These are phyloP conservation scores for Ceratina australensis DNA, from an alignment of 1,140 invertebrate genomes.

Conservation along the genomic window DNA sequence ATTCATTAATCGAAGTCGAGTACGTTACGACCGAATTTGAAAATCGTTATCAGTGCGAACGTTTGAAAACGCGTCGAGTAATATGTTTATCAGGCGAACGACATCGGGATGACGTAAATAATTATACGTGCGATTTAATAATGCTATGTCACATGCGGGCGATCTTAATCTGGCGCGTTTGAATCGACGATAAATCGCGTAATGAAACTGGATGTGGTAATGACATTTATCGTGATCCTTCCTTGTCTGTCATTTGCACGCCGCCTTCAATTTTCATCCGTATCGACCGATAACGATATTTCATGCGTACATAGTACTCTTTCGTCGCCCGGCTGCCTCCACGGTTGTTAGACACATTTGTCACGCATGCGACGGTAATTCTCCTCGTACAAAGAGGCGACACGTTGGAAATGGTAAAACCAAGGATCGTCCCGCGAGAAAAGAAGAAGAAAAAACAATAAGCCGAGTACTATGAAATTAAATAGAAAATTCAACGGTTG, in stretches of 20 bases:
- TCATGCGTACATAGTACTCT: background rate
- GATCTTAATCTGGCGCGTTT: background rate
- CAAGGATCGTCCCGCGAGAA: too few relatives aligned
- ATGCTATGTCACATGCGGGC: background rate
- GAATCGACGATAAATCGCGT: slow-evolving; percentile 2
- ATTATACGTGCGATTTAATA: slow-evolving; percentile 14
- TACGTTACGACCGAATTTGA: too few relatives aligned
- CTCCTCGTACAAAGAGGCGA: too few relatives aligned
- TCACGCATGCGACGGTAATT: slow-evolving; percentile 3
- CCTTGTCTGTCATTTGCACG: background rate
- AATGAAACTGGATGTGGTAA: background rate
- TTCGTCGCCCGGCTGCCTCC: background rate
- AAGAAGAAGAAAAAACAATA: too few relatives aligned
- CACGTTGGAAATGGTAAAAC: too few relatives aligned
- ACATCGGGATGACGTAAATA: background rate
- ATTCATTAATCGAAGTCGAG: too few relatives aligned
- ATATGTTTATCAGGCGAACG: background rate
- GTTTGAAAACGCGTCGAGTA: background rate
- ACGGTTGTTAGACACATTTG: slow-evolving; percentile 10
- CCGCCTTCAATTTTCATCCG: background rate
- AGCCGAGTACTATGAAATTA: too few relatives aligned
- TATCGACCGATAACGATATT: background rate
- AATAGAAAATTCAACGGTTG: too few relatives aligned
- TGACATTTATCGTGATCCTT: slow-evolving; percentile 10
- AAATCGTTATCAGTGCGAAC: background rate